These are phyloP conservation scores for Myanophis thanlyinensis DNA, from an alignment of 2,113 vertebrate genomes.

Conservation along the genomic window DNA sequence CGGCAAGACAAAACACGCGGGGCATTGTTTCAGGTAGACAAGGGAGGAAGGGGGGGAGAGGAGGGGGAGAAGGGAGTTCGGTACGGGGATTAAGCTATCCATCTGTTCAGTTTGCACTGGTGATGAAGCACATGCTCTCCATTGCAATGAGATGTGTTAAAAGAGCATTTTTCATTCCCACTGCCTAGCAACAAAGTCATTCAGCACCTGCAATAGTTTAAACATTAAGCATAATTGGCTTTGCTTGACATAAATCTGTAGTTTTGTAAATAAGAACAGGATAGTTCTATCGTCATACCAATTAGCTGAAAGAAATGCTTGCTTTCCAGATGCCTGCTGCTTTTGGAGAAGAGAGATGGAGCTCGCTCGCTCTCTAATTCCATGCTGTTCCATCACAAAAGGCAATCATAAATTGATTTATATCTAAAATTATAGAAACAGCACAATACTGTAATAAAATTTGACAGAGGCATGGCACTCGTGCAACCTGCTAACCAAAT, in stretches of 20 bases:
- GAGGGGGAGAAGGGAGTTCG: background rate
- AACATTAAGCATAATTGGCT: conserved; percentile 82
- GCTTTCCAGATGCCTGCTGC: conserved; percentile 75
- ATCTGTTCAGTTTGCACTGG: conserved; percentile 67
- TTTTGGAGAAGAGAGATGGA: conserved; percentile 27
- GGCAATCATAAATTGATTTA: background rate
- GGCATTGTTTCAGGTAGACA: conserved; percentile 28
- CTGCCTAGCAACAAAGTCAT: conserved; percentile 77
- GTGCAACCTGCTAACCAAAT: background rate
- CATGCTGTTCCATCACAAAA: background rate
- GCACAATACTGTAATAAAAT: background rate
- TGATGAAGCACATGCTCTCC: conserved; percentile 64
- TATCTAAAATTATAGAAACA: background rate
- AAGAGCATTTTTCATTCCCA: conserved; percentile 71
- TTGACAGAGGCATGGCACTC: background rate
- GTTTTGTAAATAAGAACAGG: conserved; percentile 82
- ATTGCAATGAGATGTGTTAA: conserved; percentile 69
- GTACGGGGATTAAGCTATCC: conserved; percentile 60
- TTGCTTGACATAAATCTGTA: conserved; percentile 82
- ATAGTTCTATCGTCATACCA: conserved; percentile 74
- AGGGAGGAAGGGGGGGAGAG: background rate
- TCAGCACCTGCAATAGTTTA: conserved; percentile 83
- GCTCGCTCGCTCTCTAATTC: background rate
- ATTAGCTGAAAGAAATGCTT: conserved; percentile 76
- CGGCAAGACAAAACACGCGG: conserved; percentile 18